Conservation (phyloP, 2,888 invertebrate species). For the Cephalotes varians region DNA sequence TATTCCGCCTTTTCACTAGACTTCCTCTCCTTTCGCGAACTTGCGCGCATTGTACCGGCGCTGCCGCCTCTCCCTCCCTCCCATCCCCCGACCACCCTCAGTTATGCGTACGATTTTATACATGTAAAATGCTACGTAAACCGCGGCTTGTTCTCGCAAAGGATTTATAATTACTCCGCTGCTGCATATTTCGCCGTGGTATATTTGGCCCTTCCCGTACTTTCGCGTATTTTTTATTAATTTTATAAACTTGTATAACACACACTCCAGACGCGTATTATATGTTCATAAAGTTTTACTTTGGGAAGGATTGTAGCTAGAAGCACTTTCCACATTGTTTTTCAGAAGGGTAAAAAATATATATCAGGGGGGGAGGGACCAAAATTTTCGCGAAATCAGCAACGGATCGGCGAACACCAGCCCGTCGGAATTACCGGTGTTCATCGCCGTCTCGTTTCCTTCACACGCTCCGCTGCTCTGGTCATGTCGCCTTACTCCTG, state of each 20-base stretch:
- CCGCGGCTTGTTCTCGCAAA: slow-evolving; percentile 44
- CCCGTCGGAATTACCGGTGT: slow-evolving; percentile 27
- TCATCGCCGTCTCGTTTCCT: slow-evolving; percentile 39
- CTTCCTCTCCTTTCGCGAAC: slow-evolving; percentile 54
- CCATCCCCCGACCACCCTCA: neutral
- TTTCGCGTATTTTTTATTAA: slow-evolving; percentile 13
- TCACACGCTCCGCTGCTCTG: slow-evolving; percentile 19
- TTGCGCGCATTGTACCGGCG: slow-evolving; percentile 49
- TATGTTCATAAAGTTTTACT: neutral
- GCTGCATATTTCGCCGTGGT: neutral
- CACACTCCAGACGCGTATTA: neutral
- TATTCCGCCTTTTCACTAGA: slow-evolving; percentile 71
- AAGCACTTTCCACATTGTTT: neutral
- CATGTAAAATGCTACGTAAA: slow-evolving; percentile 51
- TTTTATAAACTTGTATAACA: neutral
- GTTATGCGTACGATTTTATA: slow-evolving; percentile 53
- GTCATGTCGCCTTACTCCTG: slow-evolving; percentile 31
- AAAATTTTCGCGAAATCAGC: slow-evolving; percentile 7
- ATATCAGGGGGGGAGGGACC: neutral
- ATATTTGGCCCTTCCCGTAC: neutral
- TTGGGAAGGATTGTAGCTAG: neutral
- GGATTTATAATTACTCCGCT: slow-evolving; percentile 50
- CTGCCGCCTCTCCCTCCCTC: neutral
- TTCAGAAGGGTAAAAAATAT: neutral
- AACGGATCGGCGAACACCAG: neutral